Evolutionary conservation across 2,797 vertebrate genomes (phyloP), one percentile per base, ranked within the genome.

Genomic region (Leuciscus waleckii): DNA sequence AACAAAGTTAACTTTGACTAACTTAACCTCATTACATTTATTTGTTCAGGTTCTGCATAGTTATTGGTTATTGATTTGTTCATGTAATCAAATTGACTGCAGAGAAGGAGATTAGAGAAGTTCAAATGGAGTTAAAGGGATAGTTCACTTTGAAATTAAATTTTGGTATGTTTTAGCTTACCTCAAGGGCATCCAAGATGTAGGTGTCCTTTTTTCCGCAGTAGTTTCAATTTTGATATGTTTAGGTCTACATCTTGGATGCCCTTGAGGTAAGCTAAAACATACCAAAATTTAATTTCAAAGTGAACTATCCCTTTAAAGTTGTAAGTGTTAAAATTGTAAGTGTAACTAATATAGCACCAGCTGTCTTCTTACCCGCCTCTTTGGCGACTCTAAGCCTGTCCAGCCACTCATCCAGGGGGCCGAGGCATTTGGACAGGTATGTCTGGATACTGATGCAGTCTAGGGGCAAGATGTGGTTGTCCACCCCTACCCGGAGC

Each of bases 371-470:
- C 43, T 41, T 56, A 99, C 98, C 98, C 87, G 98, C 95, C 91
- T 99, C 97, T 92, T 96, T 98, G 82, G 98, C 94, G 11, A 99
- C 98, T 86, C 93, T 93, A 77, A 99, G 95, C 54, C 97, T 93
- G 75, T 96, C 96, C 19, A 95, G 94, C 98, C 98, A 99, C 81
- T 97, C 97, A 35, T 97, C 93, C 77, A 99, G 92, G 0, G 95
- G 95, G 70, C 98, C 98, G 88, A 99, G 92, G 89, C 98, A 99
- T 90, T 99, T 99, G 43, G 98, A 94, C 5, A 99, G 94, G 92
- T 96, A 98, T 0, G 98, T 99, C 95, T 99, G 97, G 88, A 98
- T 97, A 0, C 95, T 97, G 89, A 99, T 95, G 89, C 98, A 98
- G 86, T 99, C 98, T 89, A 99, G 90, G 0, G 96, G 96, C 23